Percentiles rank a stretch among this genome's conserved stretches.
These are phyloP conservation scores for Oostethus manadensis DNA, from an alignment of 2,113 vertebrate species.

Conservation along the genomic window DNA sequence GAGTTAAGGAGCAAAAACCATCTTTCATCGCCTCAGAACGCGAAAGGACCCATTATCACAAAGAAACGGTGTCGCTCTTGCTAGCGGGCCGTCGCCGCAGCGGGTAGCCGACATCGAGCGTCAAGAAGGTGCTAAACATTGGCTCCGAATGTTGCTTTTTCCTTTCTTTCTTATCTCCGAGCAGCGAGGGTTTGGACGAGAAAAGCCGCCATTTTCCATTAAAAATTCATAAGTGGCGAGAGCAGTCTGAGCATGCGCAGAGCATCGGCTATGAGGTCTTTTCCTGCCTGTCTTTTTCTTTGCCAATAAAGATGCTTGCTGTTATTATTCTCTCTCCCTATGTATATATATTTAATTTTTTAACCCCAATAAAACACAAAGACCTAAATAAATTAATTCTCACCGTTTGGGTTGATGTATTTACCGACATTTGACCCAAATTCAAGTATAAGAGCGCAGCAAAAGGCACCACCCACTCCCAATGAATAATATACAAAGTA, in stretches of 20 bases:
- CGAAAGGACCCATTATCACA: slow-evolving; percentile 51
- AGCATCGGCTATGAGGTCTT: background rate
- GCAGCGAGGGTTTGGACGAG: slow-evolving; percentile 65
- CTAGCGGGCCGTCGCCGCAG: background rate
- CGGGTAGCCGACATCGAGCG: background rate
- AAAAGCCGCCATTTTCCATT: slow-evolving; percentile 78
- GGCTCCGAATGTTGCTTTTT: background rate
- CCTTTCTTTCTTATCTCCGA: slow-evolving; percentile 27
- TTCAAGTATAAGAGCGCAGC: background rate
- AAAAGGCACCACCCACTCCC: slow-evolving; percentile 1
- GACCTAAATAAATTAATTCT: background rate
- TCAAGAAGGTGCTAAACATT: background rate
- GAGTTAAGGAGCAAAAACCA: slow-evolving; percentile 71
- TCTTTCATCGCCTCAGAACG: slow-evolving; percentile 69
- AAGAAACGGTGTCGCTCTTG: background rate
- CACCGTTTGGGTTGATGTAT: background rate
- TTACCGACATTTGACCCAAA: background rate
- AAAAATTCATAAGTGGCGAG: slow-evolving; percentile 72
- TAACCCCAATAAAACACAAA: background rate
- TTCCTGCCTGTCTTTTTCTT: background rate
- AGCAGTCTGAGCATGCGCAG: slow-evolving; percentile 67
- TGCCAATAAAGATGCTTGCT: background rate
- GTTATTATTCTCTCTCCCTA: too few relatives aligned
- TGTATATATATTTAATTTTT: background rate
- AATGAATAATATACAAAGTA: slow-evolving; percentile 48